A percentile compares a stretch with the other conserved stretches of the same genome.
Conservation (phyloP, 2,888 invertebrate genomes). For the Nomada hirtipes region DNA sequence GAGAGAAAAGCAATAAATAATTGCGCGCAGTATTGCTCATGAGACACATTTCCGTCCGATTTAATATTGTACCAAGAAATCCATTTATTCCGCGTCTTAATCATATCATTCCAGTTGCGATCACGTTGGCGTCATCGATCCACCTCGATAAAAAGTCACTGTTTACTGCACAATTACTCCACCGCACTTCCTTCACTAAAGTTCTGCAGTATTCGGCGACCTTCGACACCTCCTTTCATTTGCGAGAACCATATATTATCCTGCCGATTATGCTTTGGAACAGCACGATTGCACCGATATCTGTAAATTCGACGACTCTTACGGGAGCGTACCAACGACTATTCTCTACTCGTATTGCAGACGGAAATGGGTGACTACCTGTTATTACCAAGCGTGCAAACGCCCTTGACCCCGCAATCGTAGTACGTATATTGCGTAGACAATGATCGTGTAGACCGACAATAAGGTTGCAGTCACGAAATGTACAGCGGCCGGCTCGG, state of each 20-base stretch:
- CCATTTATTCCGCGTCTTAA: not conserved
- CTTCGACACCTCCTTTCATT: too few species aligned
- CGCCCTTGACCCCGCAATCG: too few species aligned
- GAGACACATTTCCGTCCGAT: not conserved
- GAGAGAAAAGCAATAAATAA: too few species aligned
- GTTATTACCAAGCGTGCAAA: not conserved
- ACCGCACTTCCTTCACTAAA: not conserved
- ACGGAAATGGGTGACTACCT: not conserved
- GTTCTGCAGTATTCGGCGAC: too few species aligned
- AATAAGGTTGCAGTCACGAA: constrained; percentile 1
- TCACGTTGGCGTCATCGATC: not conserved
- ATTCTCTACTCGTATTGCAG: not conserved
- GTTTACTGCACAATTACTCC: not conserved
- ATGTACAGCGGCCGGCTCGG: not conserved
- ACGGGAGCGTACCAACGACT: not conserved
- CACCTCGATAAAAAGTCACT: not conserved
- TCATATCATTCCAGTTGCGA: not conserved
- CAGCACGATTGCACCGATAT: too few species aligned
- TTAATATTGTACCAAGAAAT: constrained; percentile 5
- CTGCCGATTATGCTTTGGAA: too few species aligned
- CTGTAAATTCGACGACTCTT: too few species aligned
- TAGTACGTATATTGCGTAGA: not conserved
- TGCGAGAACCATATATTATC: too few species aligned
- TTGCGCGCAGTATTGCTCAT: too few species aligned
- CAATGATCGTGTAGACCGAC: not conserved